Base-by-base conservation (phyloP, 2,113 vertebrate species). In the Nothobranchius furzeri region DNA sequence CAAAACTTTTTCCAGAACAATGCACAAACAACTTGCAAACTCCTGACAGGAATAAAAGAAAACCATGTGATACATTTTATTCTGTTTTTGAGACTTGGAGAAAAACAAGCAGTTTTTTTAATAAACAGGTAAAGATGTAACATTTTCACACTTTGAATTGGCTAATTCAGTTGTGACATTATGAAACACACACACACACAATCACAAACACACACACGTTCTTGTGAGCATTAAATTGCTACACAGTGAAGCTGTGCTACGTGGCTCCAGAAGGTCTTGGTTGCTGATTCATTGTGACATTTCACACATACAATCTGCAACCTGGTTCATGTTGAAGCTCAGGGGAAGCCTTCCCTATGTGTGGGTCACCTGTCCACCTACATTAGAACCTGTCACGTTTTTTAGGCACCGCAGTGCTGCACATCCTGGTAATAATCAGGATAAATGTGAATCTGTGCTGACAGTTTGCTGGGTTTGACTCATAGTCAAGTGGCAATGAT, bases 261-360 rank as follows among this genome's bases (percentile, higher is more conserved):
- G 14, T 57, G 47, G 55, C 60, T 24, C 43, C 74, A 65, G 58
- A 70, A 60, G 45, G 67, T 55, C 63, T 53, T 35, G 58, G 63
- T 73, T 58, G 43, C 37, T 76, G 76, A 90, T 79, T 74, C 66
- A 83, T 75, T 60, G 63, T 86, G 84, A 82, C 81, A 85, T 87
- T 88, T 90, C 78, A 82, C 86, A 86, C 87, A 81, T 72, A 79
- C 68, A 50, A 43, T 48, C 46, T 72, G 54, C 66, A 68, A 75
- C 65, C 62, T 74, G 74, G 76, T 82, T 60, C 68, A 43, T 15
- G 30, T 57, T 51, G 60, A 51, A 63, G 70, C 73, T 79, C 36
- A 57, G 47, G 66, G 64, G 70, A 56, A 68, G 73, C 65, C 63
- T 47, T 57, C 76, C 72, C 64, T 47, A 51, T 50, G 20, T 66